Base-by-base conservation (phyloP, 2,113 vertebrate species). In the Lepisosteus osseus region DNA sequence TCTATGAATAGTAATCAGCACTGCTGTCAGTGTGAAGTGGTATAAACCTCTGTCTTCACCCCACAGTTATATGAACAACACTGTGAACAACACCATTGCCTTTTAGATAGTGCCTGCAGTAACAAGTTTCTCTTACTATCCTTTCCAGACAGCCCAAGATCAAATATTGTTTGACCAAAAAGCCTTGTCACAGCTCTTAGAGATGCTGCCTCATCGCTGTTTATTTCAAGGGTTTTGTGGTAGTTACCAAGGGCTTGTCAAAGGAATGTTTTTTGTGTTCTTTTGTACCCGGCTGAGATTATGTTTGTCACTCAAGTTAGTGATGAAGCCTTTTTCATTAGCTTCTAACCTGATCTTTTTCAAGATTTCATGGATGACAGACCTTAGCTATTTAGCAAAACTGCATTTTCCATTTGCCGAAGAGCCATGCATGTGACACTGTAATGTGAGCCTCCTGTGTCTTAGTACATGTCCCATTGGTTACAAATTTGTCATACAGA, bases 211-310 rank as follows among this genome's bases (percentile, higher is more conserved):
- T 72, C 64, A 61, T 57, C 71, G 70, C 64, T 66, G 68, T 68
- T 72, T 65, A 68, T 57, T 44, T 17, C 17, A 67, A 51, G 17
- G 47, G 67, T 40, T 69, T 65, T 64, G 55, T 62, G 78, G 44
- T 12, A 76, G 76, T 74, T 83, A 65, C 78, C 79, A 79, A 51
- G 67, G 78, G 76, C 74, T 77, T 3, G 70, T 54, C 51, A 13
- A 43, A 88, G 86, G 85, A 88, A 88, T 88, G 84, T 78, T 78
- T 79, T 76, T 83, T 83, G 76, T 82, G 72, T 81, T 82, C 75
- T 77, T 73, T 54, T 9, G 72, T 73, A 80, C 80, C 85, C 87
- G 81, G 80, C 85, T 78, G 82, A 80, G 74, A 76, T 85, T 74
- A 80, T 78, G 76, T 76, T 67, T 77, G 75, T 81, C 15, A 9